These are phyloP conservation scores for Phyllostomus discolor DNA, from an alignment of 2,113 vertebrate genomes.

Conservation along the genomic window DNA sequence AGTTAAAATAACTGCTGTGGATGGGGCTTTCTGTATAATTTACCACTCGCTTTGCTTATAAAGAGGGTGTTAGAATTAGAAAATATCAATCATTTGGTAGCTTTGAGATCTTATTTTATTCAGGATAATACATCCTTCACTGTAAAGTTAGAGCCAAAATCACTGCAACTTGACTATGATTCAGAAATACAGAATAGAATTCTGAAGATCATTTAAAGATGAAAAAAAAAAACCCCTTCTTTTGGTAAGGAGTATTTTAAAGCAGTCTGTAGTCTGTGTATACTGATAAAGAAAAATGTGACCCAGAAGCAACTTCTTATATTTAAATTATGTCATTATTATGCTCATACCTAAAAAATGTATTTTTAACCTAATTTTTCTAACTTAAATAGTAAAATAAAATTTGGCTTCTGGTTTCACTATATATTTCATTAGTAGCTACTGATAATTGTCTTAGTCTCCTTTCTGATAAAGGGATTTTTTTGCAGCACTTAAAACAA, in stretches of 20 bases:
- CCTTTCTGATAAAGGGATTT: neutral
- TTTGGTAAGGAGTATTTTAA: neutral
- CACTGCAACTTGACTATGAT: neutral
- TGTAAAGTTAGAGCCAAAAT: slow-evolving; percentile 23
- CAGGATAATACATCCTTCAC: neutral
- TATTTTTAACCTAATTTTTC: neutral
- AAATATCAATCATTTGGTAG: slow-evolving; percentile 31
- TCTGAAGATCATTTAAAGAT: neutral
- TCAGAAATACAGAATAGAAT: slow-evolving; percentile 13
- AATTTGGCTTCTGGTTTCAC: neutral
- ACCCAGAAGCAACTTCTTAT: neutral
- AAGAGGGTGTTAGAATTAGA: slow-evolving; percentile 41
- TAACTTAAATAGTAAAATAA: neutral
- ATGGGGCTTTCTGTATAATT: slow-evolving; percentile 37
- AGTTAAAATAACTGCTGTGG: slow-evolving; percentile 48
- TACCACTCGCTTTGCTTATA: slow-evolving; percentile 40
- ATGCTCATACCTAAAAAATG: neutral
- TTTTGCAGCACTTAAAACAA: neutral
- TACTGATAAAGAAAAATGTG: neutral
- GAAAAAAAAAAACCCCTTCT: neutral
- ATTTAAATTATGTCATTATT: neutral
- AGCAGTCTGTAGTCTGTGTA: neutral
- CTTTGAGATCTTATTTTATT: slow-evolving; percentile 40
- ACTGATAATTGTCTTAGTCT: neutral
- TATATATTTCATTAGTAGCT: neutral